Base-by-base conservation (phyloP, 2,888 invertebrate species). In the Polylopha cassiicola region DNA sequence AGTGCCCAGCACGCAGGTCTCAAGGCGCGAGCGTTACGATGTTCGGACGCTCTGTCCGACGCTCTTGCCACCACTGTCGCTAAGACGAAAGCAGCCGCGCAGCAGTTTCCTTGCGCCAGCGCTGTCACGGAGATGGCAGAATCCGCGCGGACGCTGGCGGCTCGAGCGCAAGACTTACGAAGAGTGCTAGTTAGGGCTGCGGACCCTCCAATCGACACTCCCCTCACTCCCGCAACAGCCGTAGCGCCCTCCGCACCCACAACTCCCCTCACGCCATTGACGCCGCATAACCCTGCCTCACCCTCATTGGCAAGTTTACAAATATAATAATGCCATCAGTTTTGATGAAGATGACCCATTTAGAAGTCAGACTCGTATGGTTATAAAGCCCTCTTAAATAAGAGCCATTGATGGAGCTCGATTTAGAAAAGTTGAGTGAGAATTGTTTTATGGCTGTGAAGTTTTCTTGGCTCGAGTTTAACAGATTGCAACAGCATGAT, bases 121-220 rank as follows among this genome's bases (percentile, higher is more conserved):
- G 95, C 95, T 1, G 95, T 97, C 9, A 95, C 95, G 54, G 94
- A 94, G 55, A 97, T 98, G 97, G 95, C 97, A 3, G 95, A 95
- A 65, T 91, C 95, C 3, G 93, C 97, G 18, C 91, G 95, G 14
- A 91, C 92, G 51, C 91, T 98, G 22, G 95, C 95, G 1, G 92
- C 92, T 56, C 87, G 94, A 36, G 95, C 97, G 5, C 90, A 91
- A 54, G 92, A 94, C 56, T 85, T 97, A 34, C 93, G 95, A 52
- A 84, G 91, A 38, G 90, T 90, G 38, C 82, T 93, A 70, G 88
- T 93, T 39, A 89, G 92, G 58, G 91, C 92, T 4, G 91, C 92
- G 2, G 84, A 85, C 41, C 84, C 81, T 0, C 73, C 78, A 6
- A 53, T 58, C 13, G 73, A 71, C 37, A 56, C 70, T 1, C 73